Conservation (phyloP, 2,797 vertebrate genomes). For the Neomorphus geoffroyi region DNA sequence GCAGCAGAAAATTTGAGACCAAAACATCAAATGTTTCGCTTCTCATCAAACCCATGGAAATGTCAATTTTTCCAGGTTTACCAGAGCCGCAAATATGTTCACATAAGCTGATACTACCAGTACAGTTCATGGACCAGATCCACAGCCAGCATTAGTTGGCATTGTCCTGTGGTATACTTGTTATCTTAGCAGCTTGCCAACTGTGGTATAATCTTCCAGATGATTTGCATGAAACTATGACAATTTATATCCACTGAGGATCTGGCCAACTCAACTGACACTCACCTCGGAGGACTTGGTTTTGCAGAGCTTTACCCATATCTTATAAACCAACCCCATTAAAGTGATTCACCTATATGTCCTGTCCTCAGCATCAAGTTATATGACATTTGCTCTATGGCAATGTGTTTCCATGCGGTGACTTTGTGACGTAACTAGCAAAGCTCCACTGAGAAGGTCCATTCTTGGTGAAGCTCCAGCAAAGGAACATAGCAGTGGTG, state of each 20-base stretch:
- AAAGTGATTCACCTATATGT: not conserved
- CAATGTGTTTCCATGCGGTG: not conserved
- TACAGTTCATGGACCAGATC: conserved; percentile 23
- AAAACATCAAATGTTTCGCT: conserved; percentile 55
- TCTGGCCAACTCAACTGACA: not conserved
- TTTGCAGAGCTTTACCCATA: not conserved
- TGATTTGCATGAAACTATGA: conserved; percentile 15
- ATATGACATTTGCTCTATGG: too few relatives aligned
- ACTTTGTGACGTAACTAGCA: not conserved
- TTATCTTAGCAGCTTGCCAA: conserved; percentile 44
- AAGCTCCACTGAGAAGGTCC: not conserved
- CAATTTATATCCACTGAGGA: conserved; percentile 13
- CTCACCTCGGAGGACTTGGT: not conserved
- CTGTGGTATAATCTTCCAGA: conserved; percentile 11
- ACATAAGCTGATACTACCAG: conserved; percentile 54
- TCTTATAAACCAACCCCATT: not conserved
- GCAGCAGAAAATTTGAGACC: conserved; percentile 58
- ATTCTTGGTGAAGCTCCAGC: not conserved
- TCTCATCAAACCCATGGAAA: conserved; percentile 56
- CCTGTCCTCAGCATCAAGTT: not conserved
- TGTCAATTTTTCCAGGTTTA: conserved; percentile 62
- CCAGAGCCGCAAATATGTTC: conserved; percentile 59
- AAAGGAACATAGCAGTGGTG: fast-evolving
- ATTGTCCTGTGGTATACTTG: conserved; percentile 34
- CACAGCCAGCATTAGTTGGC: conserved; percentile 34